Evolutionary conservation across 2,797 vertebrate species (phyloP).

Genomic region (Leptodactylus fallax): DNA sequence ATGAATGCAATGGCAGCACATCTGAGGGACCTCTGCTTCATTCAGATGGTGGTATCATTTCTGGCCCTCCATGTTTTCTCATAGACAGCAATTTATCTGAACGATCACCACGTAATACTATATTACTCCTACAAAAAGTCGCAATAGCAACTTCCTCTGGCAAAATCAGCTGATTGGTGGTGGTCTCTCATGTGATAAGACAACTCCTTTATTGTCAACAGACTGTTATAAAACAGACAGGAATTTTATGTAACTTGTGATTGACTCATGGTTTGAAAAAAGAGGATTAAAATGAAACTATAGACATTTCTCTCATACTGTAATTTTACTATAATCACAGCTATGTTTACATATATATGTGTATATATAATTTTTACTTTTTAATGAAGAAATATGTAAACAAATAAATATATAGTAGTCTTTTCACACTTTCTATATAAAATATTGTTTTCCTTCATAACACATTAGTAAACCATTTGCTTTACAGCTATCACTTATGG

Average conservation of each 20-base stretch:
- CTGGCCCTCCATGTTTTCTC: no score
- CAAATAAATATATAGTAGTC: background rate
- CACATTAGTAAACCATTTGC: constrained; percentile 3
- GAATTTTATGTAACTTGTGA: background rate
- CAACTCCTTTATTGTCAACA: no score
- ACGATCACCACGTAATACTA: background rate
- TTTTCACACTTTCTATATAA: constrained; percentile 1
- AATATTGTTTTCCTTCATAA: background rate
- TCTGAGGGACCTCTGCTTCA: no score
- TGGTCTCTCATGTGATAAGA: background rate
- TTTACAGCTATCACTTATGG: background rate
- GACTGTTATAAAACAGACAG: no score
- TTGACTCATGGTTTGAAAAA: background rate
- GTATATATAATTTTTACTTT: background rate
- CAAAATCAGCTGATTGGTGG: background rate
- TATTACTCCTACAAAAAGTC: background rate
- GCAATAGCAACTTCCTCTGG: background rate
- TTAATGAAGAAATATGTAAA: background rate
- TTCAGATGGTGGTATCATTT: no score
- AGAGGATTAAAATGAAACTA: background rate
- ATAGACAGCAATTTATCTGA: background rate
- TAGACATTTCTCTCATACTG: background rate
- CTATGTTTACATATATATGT: background rate
- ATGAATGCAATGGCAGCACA: no score
- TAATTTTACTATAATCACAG: background rate